Conservation (phyloP, 2,797 vertebrate species). For the Girardinus metallicus region DNA sequence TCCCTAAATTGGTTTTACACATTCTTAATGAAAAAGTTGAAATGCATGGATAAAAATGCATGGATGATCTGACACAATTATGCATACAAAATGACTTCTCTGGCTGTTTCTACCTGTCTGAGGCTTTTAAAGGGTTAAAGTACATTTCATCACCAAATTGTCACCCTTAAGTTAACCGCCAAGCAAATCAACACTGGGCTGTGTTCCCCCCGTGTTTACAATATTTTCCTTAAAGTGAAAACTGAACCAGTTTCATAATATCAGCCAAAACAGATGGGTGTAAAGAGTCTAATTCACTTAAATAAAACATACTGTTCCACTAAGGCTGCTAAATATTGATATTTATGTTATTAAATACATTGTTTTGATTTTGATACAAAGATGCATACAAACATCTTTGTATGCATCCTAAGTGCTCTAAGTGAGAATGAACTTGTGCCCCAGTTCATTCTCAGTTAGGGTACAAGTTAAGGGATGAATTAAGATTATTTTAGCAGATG, state of each 20-base stretch:
- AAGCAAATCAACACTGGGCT: background rate
- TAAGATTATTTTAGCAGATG: background rate
- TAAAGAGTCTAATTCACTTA: too few species aligned
- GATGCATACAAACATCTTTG: background rate
- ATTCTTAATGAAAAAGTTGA: background rate
- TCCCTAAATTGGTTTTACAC: background rate
- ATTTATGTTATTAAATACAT: too few species aligned
- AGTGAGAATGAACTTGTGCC: too few species aligned
- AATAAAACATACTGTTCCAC: too few species aligned
- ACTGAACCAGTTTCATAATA: too few species aligned
- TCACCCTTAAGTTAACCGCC: background rate
- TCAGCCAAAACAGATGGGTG: too few species aligned
- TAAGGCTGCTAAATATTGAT: too few species aligned
- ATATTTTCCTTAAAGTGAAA: background rate
- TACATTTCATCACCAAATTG: background rate
- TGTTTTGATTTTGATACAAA: too few species aligned
- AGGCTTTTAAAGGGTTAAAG: background rate
- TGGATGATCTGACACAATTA: background rate
- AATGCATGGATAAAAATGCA: too few species aligned
- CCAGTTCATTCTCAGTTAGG: background rate
- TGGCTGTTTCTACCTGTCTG: background rate
- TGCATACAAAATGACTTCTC: background rate
- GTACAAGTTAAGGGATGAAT: background rate
- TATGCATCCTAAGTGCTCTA: too few species aligned
- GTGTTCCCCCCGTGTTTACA: background rate